These are phyloP conservation scores for Haliclona indistincta DNA, from an alignment of 37 sponge, comb jelly and placozoan genomes.

Conservation along the genomic window DNA sequence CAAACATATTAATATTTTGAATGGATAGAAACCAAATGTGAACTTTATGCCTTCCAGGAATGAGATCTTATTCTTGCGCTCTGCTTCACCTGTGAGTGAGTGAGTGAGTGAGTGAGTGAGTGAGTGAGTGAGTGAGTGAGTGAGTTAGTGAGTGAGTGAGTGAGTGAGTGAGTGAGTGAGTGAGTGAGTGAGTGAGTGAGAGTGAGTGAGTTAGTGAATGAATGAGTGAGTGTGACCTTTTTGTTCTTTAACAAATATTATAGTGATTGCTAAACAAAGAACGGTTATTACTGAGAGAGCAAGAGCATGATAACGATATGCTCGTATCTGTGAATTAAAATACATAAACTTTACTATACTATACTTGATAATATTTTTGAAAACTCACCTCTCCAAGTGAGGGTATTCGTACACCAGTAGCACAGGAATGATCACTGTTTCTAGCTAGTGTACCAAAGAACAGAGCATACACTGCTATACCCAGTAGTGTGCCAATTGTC, in stretches of 20 bases:
- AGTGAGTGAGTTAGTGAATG: too few relatives aligned
- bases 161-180: too few relatives aligned
- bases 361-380: too few relatives aligned
- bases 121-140: too few relatives aligned
- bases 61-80: conserved; percentile 29
- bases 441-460: conserved; percentile 20
- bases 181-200: too few relatives aligned
- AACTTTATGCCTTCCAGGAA: conserved; percentile 49
- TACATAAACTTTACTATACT: too few relatives aligned
- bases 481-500: conserved; percentile 67
- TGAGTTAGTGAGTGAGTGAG: too few relatives aligned
- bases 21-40: conserved; percentile 55
- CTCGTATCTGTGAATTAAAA: conserved; percentile 13
- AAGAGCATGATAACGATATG: conserved; percentile 63
- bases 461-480: conserved; percentile 51
- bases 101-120: too few relatives aligned
- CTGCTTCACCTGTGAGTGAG: too few relatives aligned
- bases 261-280: conserved; percentile 29
- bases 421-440: not conserved
- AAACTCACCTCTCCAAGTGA: not conserved
- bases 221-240: too few relatives aligned
- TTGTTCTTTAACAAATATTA: conserved; percentile 68
- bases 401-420: not conserved
- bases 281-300: conserved; percentile 43
- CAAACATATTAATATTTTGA: conserved; percentile 37